A percentile compares a stretch with the other conserved stretches of the same genome.
These are phyloP conservation scores for Hucho hucho DNA, from an alignment of 2,113 vertebrate genomes.

Conservation along the genomic window DNA sequence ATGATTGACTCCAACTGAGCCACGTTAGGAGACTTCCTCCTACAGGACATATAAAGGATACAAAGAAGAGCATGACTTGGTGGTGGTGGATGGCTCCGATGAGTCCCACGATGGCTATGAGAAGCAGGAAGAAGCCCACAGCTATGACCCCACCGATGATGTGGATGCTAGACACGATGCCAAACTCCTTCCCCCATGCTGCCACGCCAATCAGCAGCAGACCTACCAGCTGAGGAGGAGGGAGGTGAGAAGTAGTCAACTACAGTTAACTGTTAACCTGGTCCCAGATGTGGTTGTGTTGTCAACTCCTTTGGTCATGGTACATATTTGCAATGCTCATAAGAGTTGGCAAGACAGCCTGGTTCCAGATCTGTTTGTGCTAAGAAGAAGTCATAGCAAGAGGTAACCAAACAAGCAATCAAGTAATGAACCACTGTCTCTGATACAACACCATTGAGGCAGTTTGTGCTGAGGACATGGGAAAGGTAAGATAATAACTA, in stretches of 20 bases:
- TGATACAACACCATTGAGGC: neutral
- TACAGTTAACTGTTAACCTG: neutral
- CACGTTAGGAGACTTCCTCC: neutral
- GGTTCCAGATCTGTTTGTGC: neutral
- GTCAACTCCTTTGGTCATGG: neutral
- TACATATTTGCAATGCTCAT: too few species aligned
- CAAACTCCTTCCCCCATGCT: slow-evolving; percentile 88
- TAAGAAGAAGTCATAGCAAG: neutral
- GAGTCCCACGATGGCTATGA: slow-evolving; percentile 87
- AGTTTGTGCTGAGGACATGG: neutral
- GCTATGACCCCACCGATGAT: slow-evolving; percentile 91
- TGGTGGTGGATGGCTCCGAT: slow-evolving; percentile 88
- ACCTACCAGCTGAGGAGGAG: slow-evolving; percentile 80
- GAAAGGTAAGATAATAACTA: neutral
- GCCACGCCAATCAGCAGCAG: slow-evolving; percentile 89
- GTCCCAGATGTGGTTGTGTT: neutral
- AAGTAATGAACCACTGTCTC: neutral
- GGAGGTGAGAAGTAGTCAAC: slow-evolving; percentile 17
- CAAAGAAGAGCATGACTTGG: slow-evolving; percentile 94
- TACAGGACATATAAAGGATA: slow-evolving; percentile 77
- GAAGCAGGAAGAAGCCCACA: slow-evolving; percentile 87
- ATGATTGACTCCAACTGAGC: neutral
- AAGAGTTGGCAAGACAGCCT: too few species aligned
- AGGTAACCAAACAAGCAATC: neutral
- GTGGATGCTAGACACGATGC: slow-evolving; percentile 87